Evolutionary conservation across 1,140 invertebrate genomes (phyloP).

Genomic region (Paramacrobiotus metropolitanus): DNA sequence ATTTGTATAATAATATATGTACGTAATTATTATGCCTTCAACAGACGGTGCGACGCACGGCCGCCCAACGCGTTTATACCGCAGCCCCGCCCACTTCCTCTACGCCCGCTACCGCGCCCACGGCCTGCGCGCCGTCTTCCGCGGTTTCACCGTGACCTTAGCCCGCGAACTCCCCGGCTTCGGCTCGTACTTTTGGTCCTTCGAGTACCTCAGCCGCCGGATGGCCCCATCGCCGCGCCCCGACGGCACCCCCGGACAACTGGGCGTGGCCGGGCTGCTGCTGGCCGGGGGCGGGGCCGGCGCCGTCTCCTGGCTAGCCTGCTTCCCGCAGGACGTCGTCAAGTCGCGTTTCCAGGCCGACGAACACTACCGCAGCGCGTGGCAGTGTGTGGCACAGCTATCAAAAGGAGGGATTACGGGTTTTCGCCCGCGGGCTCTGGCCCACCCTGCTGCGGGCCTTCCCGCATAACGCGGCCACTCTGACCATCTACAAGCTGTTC

Average conservation of each 20-base stretch:
- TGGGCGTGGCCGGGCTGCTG: conserved; percentile 34
- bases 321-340: conserved; percentile 66
- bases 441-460: conserved; percentile 60
- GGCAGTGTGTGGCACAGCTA: conserved; percentile 48
- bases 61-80: too few species aligned
- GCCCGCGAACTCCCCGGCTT: conserved; percentile 25
- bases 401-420: conserved; percentile 36
- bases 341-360: conserved; percentile 68
- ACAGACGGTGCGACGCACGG: too few species aligned
- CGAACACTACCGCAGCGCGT: conserved; percentile 33
- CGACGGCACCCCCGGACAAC: conserved; percentile 13
- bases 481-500: conserved; percentile 44
- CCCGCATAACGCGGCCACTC: conserved; percentile 71
- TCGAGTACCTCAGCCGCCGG: conserved; percentile 36
- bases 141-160: not conserved
- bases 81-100: too few species aligned
- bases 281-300: conserved; percentile 56
- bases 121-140: not conserved
- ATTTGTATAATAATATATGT: too few species aligned
- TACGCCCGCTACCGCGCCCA: not conserved
- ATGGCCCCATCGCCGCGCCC: not conserved
- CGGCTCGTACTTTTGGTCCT: conserved; percentile 42
- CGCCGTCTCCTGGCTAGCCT: conserved; percentile 51
- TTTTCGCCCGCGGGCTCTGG: conserved; percentile 41
- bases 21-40: too few species aligned